Evolutionary conservation across 1,140 invertebrate species (phyloP), one percentile per base, ranked within the genome.

Genomic region (Brachionus koreanus): DNA sequence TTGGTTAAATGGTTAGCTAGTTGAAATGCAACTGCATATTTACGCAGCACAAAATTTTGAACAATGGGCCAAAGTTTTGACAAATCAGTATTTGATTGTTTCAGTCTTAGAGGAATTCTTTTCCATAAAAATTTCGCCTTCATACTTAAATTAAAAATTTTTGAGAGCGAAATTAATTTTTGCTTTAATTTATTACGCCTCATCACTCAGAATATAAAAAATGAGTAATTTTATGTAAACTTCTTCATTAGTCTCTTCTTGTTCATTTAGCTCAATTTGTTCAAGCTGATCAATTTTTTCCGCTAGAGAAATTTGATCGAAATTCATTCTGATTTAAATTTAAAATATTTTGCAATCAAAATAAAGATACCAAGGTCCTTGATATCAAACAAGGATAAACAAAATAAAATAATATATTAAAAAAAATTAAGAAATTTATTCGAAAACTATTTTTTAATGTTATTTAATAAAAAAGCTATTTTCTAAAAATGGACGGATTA

Each of bases 101-200:
- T 74, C n/a, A 74, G 9, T 10, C 16, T 9, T 25, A 39, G 4
- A 4, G 69, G 42, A 12, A 74, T 25, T 25, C 69, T 33, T 46
- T 74, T 74, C 69, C 69, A 74, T 33, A 74, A 74, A 74, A 74
- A 74, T 74, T 46, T 74, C 13, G 69, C 69, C 12, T 74, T 74
- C 39, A 74, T 43, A 6, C 69, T 65, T 46, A 46, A 23, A n/a
- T n/a, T n/a, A n/a, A 74, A 9, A 4, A 74, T 46, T 25, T n/a
- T 74, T 46, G 25, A 74, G 37, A 46, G 0, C 12, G 7, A 46
- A 25, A 5, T 5, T 29, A 43, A 29, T 12, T 19, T n/a, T 25
- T 9, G 25, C 7, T 46, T 46, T 37, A 49, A 74, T 42, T 72
- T 39, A 2, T 74, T 46, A 74, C 69, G 39, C 9, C 7, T 74